Conservation (phyloP, 2,888 invertebrate species). For the Cephus pulcher region DNA sequence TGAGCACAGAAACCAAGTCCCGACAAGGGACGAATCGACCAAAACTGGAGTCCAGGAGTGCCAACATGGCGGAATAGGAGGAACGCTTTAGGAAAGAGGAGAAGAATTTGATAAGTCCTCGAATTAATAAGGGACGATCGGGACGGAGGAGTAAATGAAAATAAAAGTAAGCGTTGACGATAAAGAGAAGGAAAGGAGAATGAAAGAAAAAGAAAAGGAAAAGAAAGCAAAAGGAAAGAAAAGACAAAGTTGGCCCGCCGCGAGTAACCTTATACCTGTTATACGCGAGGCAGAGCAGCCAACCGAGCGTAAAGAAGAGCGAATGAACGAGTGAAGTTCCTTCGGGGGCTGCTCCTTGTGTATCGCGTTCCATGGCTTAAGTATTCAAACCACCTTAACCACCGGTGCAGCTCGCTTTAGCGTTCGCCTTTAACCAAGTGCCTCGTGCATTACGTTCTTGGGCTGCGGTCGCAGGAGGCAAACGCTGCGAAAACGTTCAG, state of each 20-base stretch:
- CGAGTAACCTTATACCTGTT: constrained; percentile 58
- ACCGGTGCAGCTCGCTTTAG: constrained; percentile 14
- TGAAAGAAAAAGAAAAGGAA: constrained; percentile 23
- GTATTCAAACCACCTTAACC: constrained; percentile 24
- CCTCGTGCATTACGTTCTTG: constrained; percentile 57
- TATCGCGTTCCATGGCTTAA: constrained; percentile 48
- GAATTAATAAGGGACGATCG: constrained; percentile 42
- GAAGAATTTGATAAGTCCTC: constrained; percentile 50
- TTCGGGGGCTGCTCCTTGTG: constrained; percentile 24
- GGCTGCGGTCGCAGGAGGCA: constrained; percentile 57
- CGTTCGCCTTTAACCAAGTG: constrained; percentile 49
- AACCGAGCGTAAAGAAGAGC: constrained; percentile 51
- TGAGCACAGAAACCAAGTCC: neutral
- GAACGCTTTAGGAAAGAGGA: constrained; percentile 1
- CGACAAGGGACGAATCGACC: neutral
- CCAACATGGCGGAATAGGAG: neutral
- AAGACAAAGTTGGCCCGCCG: constrained; percentile 27
- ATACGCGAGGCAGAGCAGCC: constrained; percentile 46
- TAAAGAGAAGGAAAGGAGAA: constrained; percentile 25
- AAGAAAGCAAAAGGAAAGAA: constrained; percentile 21
- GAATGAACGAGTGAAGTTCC: neutral
- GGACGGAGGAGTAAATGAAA: neutral
- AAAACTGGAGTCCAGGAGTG: neutral
- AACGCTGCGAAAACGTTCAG: constrained; percentile 59
- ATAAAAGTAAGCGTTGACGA: constrained; percentile 7